These are phyloP conservation scores for Nymphicus hollandicus DNA, from an alignment of 2,113 vertebrate species.

Conservation along the genomic window DNA sequence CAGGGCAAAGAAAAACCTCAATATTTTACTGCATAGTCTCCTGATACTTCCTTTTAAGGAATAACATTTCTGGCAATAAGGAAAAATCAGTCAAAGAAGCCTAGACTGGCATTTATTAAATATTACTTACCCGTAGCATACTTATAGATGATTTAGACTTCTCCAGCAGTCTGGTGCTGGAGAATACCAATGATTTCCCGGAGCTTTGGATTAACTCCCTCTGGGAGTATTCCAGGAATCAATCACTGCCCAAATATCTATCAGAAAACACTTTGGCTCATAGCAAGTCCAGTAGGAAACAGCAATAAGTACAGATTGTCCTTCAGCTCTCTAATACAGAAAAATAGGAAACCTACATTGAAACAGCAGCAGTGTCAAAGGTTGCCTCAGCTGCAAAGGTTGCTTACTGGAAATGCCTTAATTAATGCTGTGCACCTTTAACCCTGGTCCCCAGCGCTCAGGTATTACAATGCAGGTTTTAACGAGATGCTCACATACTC, in stretches of 20 bases:
- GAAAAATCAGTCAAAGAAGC: neutral
- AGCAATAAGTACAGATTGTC: neutral
- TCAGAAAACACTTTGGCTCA: neutral
- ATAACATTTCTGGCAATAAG: neutral
- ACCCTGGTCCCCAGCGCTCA: neutral
- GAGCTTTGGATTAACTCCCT: neutral
- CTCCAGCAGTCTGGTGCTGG: neutral
- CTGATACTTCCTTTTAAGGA: neutral
- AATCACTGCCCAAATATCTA: neutral
- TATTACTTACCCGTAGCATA: neutral
- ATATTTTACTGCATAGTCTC: neutral
- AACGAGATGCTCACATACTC: neutral
- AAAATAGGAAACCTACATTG: neutral
- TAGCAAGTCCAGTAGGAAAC: neutral
- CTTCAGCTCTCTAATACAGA: neutral
- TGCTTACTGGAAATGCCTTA: neutral
- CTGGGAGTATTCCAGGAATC: neutral
- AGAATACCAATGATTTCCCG: neutral
- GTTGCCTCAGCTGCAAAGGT: neutral
- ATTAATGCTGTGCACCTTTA: neutral
- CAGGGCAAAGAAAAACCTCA: neutral
- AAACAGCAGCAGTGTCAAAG: neutral
- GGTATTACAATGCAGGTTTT: neutral
- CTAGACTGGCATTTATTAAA: neutral
- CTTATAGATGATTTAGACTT: neutral